phyloP scores from a whole-genome alignment of 1,140 invertebrate genomes.

The Anastrepha ludens region DNA sequence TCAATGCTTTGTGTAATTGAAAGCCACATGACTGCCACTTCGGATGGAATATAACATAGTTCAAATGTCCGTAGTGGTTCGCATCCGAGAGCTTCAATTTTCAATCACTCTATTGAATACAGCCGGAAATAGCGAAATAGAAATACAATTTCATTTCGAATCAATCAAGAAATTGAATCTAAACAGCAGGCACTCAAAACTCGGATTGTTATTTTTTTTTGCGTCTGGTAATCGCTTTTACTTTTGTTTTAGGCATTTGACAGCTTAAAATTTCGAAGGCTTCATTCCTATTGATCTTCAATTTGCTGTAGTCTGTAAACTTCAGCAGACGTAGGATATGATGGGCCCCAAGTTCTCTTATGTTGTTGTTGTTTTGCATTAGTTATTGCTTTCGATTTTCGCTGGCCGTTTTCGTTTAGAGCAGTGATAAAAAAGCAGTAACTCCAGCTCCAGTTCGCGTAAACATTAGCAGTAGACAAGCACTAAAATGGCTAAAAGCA shows the following conservation, averaged over 20 bases:
- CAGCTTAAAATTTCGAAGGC: constrained; percentile 12
- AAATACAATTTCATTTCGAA: background rate
- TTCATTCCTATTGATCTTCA: background rate
- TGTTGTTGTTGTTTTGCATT: background rate
- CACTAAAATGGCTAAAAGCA: background rate
- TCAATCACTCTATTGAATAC: too few relatives aligned
- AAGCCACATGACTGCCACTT: too few relatives aligned
- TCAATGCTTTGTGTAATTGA: too few relatives aligned
- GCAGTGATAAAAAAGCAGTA: constrained; percentile 46
- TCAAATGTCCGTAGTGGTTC: too few relatives aligned
- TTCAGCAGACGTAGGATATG: constrained; percentile 15
- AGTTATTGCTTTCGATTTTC: constrained; percentile 44
- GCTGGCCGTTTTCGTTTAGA: background rate
- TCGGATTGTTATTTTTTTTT: background rate
- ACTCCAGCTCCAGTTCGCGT: constrained; percentile 25
- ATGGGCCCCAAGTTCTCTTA: background rate
- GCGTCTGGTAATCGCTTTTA: background rate
- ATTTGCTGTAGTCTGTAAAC: constrained; percentile 16
- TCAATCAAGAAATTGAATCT: constrained; percentile 25
- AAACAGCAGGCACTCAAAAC: background rate
- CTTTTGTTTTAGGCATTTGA: constrained; percentile 11
- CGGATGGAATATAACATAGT: too few relatives aligned
- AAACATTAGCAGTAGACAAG: constrained; percentile 1
- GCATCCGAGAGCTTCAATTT: too few relatives aligned
- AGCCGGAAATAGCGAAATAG: too few relatives aligned